Evolutionary conservation across 2,888 invertebrate species (phyloP).

Genomic region (Heliconius ismenius): DNA sequence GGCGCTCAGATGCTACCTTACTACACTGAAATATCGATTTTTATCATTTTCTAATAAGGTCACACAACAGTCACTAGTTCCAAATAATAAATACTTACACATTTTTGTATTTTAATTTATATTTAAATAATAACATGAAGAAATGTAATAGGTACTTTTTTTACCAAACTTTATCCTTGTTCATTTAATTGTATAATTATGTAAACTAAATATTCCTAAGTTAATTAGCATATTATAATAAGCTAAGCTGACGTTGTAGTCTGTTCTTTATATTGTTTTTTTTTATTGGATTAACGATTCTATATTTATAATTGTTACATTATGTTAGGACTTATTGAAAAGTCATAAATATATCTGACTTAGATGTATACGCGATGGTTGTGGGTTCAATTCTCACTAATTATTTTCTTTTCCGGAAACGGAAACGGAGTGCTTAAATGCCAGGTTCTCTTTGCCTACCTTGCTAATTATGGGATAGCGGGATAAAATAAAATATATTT

Average conservation of each 20-base stretch:
- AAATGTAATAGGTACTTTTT: not conserved
- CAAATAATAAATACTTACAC: not conserved
- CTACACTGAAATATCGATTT: not conserved
- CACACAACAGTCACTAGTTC: not conserved
- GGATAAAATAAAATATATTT: not conserved
- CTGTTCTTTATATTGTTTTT: conserved; percentile 9
- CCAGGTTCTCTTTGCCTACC: not conserved
- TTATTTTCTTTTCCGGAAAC: no score
- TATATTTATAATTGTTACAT: not conserved
- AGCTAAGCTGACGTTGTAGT: not conserved
- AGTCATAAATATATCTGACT: not conserved
- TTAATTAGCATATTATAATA: conserved; percentile 20
- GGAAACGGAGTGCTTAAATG: not conserved
- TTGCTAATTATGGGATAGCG: not conserved
- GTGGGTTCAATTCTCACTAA: no score
- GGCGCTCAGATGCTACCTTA: not conserved
- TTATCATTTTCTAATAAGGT: not conserved
- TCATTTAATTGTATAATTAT: conserved; percentile 12
- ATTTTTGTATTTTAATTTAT: not conserved
- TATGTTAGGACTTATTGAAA: not conserved
- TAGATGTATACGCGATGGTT: no score
- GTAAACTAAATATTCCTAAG: conserved; percentile 17
- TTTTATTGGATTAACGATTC: conserved; percentile 10
- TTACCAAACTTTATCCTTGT: conserved; percentile 6
- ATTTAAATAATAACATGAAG: not conserved